Evolutionary conservation across 2,113 vertebrate species (phyloP).

Genomic region (Macaca mulatta): DNA sequence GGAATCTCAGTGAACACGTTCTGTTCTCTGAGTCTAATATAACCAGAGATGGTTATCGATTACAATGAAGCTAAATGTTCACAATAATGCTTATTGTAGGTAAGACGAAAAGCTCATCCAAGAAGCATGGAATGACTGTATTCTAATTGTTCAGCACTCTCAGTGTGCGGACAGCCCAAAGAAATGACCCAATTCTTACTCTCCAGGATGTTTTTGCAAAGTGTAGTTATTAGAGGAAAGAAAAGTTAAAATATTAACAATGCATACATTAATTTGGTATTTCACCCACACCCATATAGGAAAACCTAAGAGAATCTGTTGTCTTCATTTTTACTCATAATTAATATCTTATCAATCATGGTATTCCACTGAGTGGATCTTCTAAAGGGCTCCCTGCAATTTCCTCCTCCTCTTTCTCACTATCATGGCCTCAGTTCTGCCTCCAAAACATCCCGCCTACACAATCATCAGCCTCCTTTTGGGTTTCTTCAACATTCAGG

Average conservation of each 20-base stretch:
- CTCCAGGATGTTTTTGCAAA: not conserved
- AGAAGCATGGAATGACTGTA: not conserved
- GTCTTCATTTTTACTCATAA: not conserved
- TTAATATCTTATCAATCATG: not conserved
- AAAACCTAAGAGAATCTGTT: not conserved
- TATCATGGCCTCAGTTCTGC: not conserved
- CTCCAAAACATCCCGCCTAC: not conserved
- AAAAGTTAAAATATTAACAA: not conserved
- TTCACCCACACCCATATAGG: not conserved
- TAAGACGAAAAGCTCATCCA: not conserved
- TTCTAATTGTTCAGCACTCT: not conserved
- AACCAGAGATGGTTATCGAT: not conserved
- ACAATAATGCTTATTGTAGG: too few species aligned
- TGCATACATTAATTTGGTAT: not conserved
- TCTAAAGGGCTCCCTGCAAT: not conserved
- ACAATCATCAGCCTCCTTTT: too few species aligned
- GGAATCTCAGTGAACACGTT: not conserved
- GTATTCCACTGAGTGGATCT: not conserved
- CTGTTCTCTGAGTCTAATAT: not conserved
- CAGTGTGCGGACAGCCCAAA: not conserved
- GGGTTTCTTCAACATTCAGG: not conserved
- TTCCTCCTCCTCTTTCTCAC: not conserved
- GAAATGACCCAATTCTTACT: not conserved
- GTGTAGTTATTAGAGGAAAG: not conserved
- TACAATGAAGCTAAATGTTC: fast-evolving